phyloP scores from a whole-genome alignment of 1,140 invertebrate genomes.

The Meteorus sp. region DNA sequence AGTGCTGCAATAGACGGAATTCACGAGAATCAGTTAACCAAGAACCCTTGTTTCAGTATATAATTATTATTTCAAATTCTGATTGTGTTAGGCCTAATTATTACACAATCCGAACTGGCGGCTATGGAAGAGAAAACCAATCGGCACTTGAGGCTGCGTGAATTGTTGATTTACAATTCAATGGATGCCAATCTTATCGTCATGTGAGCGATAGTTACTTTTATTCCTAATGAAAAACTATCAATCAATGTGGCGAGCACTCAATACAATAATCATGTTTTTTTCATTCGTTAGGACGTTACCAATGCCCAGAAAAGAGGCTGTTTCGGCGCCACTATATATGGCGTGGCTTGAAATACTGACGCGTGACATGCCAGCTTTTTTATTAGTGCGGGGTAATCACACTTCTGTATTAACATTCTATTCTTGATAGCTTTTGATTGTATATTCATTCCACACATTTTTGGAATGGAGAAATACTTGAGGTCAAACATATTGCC shows the following conservation, averaged over 20 bases:
- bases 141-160: constrained; percentile 84
- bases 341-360: constrained; percentile 93
- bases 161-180: constrained; percentile 85
- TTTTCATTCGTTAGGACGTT: constrained; percentile 68
- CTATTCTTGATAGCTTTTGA: constrained; percentile 75
- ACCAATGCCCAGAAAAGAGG: constrained; percentile 88
- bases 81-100: constrained; percentile 31
- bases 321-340: constrained; percentile 86
- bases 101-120: constrained; percentile 82
- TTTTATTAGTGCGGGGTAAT: constrained; percentile 91
- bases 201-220: constrained; percentile 67
- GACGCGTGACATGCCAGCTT: constrained; percentile 86
- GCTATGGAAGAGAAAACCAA: constrained; percentile 89
- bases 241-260: neutral
- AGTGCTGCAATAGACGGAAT: too few relatives aligned
- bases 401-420: constrained; percentile 95
- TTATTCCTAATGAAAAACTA: too few relatives aligned
- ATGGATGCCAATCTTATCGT: constrained; percentile 84
- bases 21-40: too few relatives aligned
- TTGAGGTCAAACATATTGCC: too few relatives aligned
- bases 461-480: too few relatives aligned
- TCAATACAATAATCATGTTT: neutral
- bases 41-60: neutral
- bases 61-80: constrained; percentile 1
- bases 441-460: neutral